These are phyloP conservation scores for Apostichopus parvimensis DNA, from an alignment of 35 echinoderm and acorn worm species.

Conservation along the genomic window DNA sequence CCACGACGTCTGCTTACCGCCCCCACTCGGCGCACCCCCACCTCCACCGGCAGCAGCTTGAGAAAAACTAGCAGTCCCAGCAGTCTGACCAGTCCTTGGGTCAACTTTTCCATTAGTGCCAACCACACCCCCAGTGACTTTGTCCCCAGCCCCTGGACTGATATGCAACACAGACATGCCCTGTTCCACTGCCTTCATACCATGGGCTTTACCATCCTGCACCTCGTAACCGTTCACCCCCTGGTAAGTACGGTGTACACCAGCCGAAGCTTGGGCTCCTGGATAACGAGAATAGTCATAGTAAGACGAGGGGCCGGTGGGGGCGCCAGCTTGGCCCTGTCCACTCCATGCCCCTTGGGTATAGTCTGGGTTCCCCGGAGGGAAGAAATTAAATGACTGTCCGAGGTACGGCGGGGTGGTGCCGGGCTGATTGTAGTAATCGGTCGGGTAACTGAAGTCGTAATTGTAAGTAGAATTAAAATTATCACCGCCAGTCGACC, in stretches of 20 bases:
- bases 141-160: slow-evolving; percentile 72
- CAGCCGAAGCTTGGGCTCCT: slow-evolving; percentile 49
- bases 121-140: slow-evolving; percentile 54
- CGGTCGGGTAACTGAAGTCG: slow-evolving; percentile 71
- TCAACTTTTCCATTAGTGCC: slow-evolving; percentile 68
- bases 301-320: slow-evolving; percentile 75
- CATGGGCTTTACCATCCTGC: slow-evolving; percentile 93
- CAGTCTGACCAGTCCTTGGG: slow-evolving; percentile 49
- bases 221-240: slow-evolving; percentile 92
- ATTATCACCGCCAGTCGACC: slow-evolving; percentile 95
- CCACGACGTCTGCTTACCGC: slow-evolving; percentile 88
- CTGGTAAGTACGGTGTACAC: slow-evolving; percentile 66
- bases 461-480: slow-evolving; percentile 86
- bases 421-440: slow-evolving; percentile 98
- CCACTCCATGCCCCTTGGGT: slow-evolving; percentile 78
- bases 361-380: slow-evolving; percentile 98
- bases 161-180: slow-evolving; percentile 94
- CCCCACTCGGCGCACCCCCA: slow-evolving; percentile 57
- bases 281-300: slow-evolving; percentile 95
- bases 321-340: slow-evolving; percentile 75
- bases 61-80: slow-evolving; percentile 62
- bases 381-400: slow-evolving; percentile 98
- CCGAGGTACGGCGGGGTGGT: slow-evolving; percentile 96
- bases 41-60: slow-evolving; percentile 64
- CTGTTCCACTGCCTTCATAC: slow-evolving; percentile 97